These are phyloP conservation scores for Gallinago solitaria DNA, from an alignment of 2,797 vertebrate species.

Conservation along the genomic window DNA sequence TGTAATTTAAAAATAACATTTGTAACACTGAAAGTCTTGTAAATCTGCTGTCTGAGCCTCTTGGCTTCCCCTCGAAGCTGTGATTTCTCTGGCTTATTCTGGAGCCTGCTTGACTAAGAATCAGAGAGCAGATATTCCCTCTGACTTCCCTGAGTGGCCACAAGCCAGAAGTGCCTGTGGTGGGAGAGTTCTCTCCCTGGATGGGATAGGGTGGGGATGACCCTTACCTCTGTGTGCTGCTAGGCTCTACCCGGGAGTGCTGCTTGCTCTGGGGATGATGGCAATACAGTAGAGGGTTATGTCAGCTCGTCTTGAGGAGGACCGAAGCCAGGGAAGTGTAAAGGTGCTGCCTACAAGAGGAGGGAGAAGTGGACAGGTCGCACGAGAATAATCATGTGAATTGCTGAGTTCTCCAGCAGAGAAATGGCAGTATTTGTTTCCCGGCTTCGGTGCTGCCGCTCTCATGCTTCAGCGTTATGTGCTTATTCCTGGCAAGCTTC, in stretches of 20 bases:
- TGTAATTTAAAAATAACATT: neutral
- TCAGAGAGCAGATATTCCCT: neutral
- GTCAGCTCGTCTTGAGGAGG: neutral
- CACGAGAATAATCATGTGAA: neutral
- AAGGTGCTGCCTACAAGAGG: neutral
- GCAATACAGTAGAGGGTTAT: neutral
- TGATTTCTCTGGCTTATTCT: neutral
- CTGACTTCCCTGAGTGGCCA: neutral
- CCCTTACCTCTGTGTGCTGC: neutral
- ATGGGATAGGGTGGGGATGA: neutral
- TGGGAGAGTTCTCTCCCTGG: neutral
- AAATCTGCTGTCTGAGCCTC: neutral
- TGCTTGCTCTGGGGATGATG: neutral
- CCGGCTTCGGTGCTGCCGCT: neutral
- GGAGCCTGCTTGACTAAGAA: neutral
- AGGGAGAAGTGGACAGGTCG: neutral
- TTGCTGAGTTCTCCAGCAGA: neutral
- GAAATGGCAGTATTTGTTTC: neutral
- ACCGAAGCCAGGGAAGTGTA: neutral
- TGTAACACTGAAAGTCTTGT: neutral
- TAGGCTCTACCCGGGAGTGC: neutral
- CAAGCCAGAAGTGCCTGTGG: neutral
- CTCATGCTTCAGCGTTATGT: rapidly evolving
- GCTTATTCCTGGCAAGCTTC: neutral
- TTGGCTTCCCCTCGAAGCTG: neutral